Evolutionary conservation across 2,888 invertebrate species (phyloP), one percentile per base, ranked within the genome.

Genomic region (Machimus rusticus): DNA sequence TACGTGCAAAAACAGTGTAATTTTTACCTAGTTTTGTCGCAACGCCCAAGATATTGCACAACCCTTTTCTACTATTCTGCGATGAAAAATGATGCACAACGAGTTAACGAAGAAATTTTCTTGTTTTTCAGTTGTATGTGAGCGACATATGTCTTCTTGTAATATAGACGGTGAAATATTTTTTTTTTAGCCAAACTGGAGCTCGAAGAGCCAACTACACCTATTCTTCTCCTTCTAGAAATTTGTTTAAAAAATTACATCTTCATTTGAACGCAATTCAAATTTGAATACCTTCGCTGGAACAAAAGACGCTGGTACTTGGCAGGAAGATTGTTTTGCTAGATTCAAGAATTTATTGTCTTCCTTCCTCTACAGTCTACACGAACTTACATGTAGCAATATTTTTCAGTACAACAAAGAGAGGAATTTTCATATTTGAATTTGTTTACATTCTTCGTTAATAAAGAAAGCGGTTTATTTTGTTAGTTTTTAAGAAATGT

Each of bases 101-200:
- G 86, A 77, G 86, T 55, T 86, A 77, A 86, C 76, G 77, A 86
- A 55, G 77, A 86, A 55, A 77, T 37, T 86, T 86, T 77, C 34
- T 31, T 28, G 51, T 77, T 31, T 66, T 19, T 23, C 43, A 19
- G 8, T 23, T 85, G 43, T 85, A 85, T 85, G 74, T 85, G 85
- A 85, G 37, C 51, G 46, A 85, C 74, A 74, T 66, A 74, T 85
- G 74, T 85, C 74, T 85, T 28, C 39, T 84, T 84, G 66, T 57
- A 66, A 39, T 37, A 82, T 66, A 84, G 66, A 51, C 55, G 28
- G 66, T 28, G 39, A 39, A 2, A 23, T 9, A 19, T 28, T 66
- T 12, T 66, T 23, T 23, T 4, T 2, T 3, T 12, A 66, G 57
- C 14, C 28, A 66, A 19, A 66, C 23, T 2, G 66, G 19, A 0